These are phyloP conservation scores for Sinocyclocheilus anshuiensis DNA, from an alignment of 2,113 vertebrate genomes.

Conservation along the genomic window DNA sequence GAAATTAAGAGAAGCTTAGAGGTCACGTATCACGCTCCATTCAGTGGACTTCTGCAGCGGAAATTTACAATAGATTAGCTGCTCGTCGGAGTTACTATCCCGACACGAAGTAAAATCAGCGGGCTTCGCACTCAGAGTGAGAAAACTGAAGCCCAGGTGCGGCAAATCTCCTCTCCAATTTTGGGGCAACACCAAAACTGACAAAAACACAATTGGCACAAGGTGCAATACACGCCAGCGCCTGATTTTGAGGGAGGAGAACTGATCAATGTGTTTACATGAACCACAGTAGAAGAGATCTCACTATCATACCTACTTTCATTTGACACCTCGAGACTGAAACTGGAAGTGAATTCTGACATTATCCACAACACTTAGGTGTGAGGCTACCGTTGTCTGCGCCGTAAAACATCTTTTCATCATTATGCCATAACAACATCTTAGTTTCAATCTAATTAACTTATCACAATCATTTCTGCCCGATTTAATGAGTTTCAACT, in stretches of 20 bases:
- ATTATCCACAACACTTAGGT: slow-evolving; percentile 37
- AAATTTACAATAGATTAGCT: slow-evolving; percentile 5
- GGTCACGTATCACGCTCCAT: neutral
- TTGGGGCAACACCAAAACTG: slow-evolving; percentile 57
- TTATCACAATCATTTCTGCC: slow-evolving; percentile 6
- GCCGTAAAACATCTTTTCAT: slow-evolving; percentile 2
- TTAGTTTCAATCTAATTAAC: slow-evolving; percentile 21
- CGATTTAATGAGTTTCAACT: slow-evolving; percentile 1
- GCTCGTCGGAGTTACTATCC: slow-evolving; percentile 48
- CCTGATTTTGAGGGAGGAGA: slow-evolving; percentile 54
- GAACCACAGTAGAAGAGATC: slow-evolving; percentile 22
- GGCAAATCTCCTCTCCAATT: slow-evolving; percentile 47
- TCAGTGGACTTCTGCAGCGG: neutral
- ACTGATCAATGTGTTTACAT: slow-evolving; percentile 65
- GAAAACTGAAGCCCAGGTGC: slow-evolving; percentile 64
- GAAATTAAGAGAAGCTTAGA: neutral
- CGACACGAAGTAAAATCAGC: slow-evolving; percentile 53
- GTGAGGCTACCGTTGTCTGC: slow-evolving; percentile 29
- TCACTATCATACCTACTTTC: slow-evolving; percentile 42
- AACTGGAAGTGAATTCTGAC: slow-evolving; percentile 40
- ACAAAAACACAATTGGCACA: slow-evolving; percentile 66
- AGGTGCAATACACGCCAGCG: slow-evolving; percentile 20
- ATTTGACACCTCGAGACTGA: slow-evolving; percentile 55
- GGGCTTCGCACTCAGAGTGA: slow-evolving; percentile 52
- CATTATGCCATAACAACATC: neutral